Evolutionary conservation across 2,113 vertebrate genomes (phyloP).

Genomic region (Muscicapa adusta): DNA sequence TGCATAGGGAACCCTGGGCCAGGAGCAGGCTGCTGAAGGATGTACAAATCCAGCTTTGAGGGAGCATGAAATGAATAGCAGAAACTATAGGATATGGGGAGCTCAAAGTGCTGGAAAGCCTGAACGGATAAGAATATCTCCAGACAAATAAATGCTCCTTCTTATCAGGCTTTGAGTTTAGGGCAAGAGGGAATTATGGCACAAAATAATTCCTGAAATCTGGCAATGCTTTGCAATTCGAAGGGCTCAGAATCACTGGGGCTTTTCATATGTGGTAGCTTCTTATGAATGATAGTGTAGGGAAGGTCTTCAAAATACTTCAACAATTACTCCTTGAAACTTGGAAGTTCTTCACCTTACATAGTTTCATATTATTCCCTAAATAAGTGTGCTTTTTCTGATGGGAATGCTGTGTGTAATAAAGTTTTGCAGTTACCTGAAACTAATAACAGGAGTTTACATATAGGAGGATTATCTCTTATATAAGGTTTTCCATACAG

Average conservation of each 20-base stretch:
- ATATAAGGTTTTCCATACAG: background rate
- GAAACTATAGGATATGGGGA: background rate
- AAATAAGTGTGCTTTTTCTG: background rate
- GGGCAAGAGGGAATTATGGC: background rate
- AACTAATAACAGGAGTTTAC: background rate
- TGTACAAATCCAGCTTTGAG: background rate
- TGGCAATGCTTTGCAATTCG: background rate
- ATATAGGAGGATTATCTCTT: background rate
- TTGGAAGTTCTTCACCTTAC: background rate
- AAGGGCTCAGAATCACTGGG: background rate
- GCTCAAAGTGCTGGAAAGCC: background rate
- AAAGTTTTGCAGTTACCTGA: background rate
- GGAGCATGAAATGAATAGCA: background rate
- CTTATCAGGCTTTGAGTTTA: background rate
- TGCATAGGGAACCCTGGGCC: background rate
- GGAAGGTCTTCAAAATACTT: background rate
- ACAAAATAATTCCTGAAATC: background rate
- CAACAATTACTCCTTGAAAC: background rate
- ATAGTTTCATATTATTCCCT: background rate
- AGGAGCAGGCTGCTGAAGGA: background rate
- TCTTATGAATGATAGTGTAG: background rate
- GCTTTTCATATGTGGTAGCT: background rate
- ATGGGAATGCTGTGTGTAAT: background rate
- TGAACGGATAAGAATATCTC: background rate
- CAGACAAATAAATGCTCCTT: background rate